Evolutionary conservation across 2,888 invertebrate genomes (phyloP), one percentile per base, ranked within the genome.

Genomic region (Leptothorax acervorum): DNA sequence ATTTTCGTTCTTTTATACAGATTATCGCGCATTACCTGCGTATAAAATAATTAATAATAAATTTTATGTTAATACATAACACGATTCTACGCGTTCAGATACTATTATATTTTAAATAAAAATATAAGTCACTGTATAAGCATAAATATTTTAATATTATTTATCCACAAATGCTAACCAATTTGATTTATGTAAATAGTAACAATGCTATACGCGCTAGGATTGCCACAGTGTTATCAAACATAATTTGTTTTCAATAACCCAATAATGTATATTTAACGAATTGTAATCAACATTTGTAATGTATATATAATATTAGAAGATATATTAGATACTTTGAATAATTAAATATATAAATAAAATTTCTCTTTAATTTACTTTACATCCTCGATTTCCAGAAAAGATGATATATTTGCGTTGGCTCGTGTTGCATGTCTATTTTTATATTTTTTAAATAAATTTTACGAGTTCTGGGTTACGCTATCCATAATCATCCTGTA

Each of bases 381-480:
- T 55, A 31, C 6, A n/a, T 23, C 15, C 12, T 9, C 9, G 4
- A 76, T 53, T 66, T 68, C 3, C 6, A 9, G 5, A 6, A 15
- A 51, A 9, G 12, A 51, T 11, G n/a, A 12, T 18, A 28, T 3
- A 39, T n/a, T 11, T 28, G 6, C 6, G 35, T 35, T 35, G 15
- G 18, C 18, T 65, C 18, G 28, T 18, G 15, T 15, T 53, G 23
- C 15, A n/a, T 11, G 31, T 15, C n/a, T 31, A 31, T 63, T 63
- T 31, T 35, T 63, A 35, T 28, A 23, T 71, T 57, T 42, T 45
- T 57, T 23, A 23, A 71, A 57, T 79, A 68, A 70, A 78, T 79
- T 71, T 8, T 28, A n/a, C 18, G 55, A 79, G 11, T 68, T 15
- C 53, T 68, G 70, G 15, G n/a, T 51, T 62, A 28, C 23, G 35